Evolutionary conservation across 2,888 invertebrate genomes (phyloP).

Genomic region (Zygogramma bicolorata): DNA sequence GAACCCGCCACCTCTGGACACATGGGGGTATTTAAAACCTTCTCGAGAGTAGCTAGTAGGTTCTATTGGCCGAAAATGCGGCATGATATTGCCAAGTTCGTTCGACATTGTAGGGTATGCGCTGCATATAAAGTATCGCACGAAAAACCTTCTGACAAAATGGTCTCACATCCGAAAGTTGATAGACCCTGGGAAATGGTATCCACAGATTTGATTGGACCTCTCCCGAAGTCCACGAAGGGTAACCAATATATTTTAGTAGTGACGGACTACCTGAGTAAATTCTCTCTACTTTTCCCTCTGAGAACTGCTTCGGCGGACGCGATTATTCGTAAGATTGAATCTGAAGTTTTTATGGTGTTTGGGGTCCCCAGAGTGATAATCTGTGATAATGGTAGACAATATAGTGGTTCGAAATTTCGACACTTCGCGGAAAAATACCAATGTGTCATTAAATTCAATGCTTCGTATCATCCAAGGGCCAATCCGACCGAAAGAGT

Average conservation of each 20-base stretch:
- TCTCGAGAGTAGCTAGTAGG: neutral
- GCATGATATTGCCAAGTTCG: slow-evolving; percentile 12
- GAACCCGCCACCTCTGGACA: no score
- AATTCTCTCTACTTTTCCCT: slow-evolving; percentile 29
- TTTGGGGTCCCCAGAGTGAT: slow-evolving; percentile 27
- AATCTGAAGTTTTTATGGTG: slow-evolving; percentile 25
- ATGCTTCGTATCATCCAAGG: slow-evolving; percentile 23
- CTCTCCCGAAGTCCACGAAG: slow-evolving; percentile 28
- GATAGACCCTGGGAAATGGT: slow-evolving; percentile 28
- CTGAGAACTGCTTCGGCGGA: slow-evolving; percentile 25
- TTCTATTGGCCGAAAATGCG: slow-evolving; percentile 23
- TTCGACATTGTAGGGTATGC: slow-evolving; percentile 4
- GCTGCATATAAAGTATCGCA: neutral
- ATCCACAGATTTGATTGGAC: slow-evolving; percentile 35
- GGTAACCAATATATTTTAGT: slow-evolving; percentile 27
- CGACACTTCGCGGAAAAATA: slow-evolving; percentile 9
- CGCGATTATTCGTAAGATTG: slow-evolving; percentile 11
- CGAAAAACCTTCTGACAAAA: neutral
- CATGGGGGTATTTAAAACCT: neutral
- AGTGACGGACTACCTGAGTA: slow-evolving; percentile 25
- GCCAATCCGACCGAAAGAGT: slow-evolving; percentile 27
- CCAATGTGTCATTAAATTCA: slow-evolving; percentile 19
- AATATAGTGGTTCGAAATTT: slow-evolving; percentile 21
- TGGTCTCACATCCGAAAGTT: slow-evolving; percentile 20
- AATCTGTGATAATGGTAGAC: slow-evolving; percentile 31